Conservation (phyloP, 2,888 invertebrate species). For the Mimumesa dahlbomi region DNA sequence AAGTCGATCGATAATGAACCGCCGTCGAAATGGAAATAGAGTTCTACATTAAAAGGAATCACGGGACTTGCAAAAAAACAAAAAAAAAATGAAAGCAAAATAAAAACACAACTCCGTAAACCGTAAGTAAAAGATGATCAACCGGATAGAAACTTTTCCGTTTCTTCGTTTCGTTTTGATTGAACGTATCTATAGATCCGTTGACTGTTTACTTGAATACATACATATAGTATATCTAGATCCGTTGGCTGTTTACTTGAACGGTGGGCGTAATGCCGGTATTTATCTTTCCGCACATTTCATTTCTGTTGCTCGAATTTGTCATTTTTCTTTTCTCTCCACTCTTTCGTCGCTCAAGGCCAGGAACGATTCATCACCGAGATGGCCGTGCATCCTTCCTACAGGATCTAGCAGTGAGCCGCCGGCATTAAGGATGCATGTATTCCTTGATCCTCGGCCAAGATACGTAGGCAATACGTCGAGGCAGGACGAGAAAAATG, state of each 20-base stretch:
- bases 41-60: neutral
- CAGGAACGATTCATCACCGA: conserved; percentile 71
- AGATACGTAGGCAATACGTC: conserved; percentile 74
- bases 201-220: neutral
- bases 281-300: conserved; percentile 22
- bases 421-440: conserved; percentile 73
- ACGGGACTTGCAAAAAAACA: neutral
- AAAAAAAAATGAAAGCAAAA: no score
- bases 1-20: conserved; percentile 3
- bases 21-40: conserved; percentile 6
- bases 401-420: conserved; percentile 5
- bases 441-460: conserved; percentile 74
- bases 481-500: conserved; percentile 71
- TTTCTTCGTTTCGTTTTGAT: no score
- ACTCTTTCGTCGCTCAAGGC: conserved; percentile 59
- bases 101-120: no score
- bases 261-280: neutral
- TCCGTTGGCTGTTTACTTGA: neutral
- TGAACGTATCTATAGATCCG: no score
- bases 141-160: no score
- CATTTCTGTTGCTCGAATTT: conserved; percentile 20
- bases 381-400: conserved; percentile 57
- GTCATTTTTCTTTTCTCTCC: conserved; percentile 39
- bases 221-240: neutral
- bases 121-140: no score